Evolutionary conservation across 2,888 invertebrate genomes (phyloP), one percentile per base, ranked within the genome.

Genomic region (Polydrusus pterygomalis): DNA sequence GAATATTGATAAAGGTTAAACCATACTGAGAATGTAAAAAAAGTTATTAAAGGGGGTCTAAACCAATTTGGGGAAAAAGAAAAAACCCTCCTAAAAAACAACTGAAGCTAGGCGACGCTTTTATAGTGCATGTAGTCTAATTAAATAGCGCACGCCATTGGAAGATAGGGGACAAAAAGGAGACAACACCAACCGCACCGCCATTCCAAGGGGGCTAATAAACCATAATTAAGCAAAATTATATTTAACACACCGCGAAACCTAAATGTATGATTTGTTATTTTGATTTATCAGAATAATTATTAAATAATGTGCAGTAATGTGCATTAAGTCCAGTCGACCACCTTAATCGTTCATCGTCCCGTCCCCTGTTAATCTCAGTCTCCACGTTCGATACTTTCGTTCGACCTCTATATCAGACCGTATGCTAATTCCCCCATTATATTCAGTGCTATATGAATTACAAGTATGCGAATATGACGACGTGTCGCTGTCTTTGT

Each of bases 241-340:
- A 87, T 87, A 87, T 87, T 87, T 86, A 86, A 86, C 85, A 83
- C 83, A 81, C 85, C 84, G 82, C 84, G 82, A 83, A 84, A 11
- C 84, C 84, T 85, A 86, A 85, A 86, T 84, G 85, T 86, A 86
- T 84, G 87, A 87, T 87, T 87, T 86, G 87, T 87, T 87, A 86
- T 86, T 87, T 87, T 87, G 87, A 88, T 88, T 87, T 87, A 88
- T 88, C 87, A 86, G 87, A 88, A 87, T 87, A 87, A 88, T 87
- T 87, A 87, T 87, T 87, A 87, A 88, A 88, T 87, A 87, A 87
- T 87, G 86, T 83, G 83, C 85, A 86, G 34, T 34, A 34, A 34
- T 34, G 34, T 34, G 34, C 34, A 34, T 86, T 87, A 87, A 87
- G 81, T 73, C 79, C 84, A 83, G 83, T 75, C 78, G 83, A 67